These are phyloP conservation scores for Mesochorus sp. DNA, from an alignment of 2,888 invertebrate genomes.

Conservation along the genomic window DNA sequence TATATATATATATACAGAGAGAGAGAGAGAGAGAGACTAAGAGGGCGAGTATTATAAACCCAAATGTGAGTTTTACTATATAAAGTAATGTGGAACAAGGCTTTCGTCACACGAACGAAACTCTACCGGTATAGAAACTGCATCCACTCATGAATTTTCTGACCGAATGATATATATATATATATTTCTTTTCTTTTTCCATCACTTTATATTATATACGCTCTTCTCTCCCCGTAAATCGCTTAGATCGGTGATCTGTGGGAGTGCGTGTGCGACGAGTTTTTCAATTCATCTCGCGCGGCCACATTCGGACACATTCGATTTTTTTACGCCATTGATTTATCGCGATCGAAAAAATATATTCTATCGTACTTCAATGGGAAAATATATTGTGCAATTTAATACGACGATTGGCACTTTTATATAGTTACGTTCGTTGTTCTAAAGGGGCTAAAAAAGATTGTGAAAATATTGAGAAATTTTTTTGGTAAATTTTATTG, in stretches of 20 bases:
- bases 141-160: slow-evolving; percentile 55
- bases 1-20: slow-evolving; percentile 5
- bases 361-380: not conserved
- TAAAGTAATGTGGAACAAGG: slow-evolving; percentile 76
- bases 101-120: slow-evolving; percentile 70
- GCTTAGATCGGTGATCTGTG: slow-evolving; percentile 7
- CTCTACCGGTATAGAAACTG: slow-evolving; percentile 56
- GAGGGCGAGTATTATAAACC: slow-evolving; percentile 34
- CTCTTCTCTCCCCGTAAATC: slow-evolving; percentile 19
- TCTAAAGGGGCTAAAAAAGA: too few relatives aligned
- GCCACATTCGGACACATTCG: not conserved
- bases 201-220: not conserved
- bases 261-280: slow-evolving; percentile 21
- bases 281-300: slow-evolving; percentile 14
- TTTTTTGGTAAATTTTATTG: not conserved
- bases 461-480: not conserved
- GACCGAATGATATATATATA: slow-evolving; percentile 40
- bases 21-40: too few relatives aligned
- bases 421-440: not conserved
- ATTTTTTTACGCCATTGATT: not conserved
- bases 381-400: not conserved
- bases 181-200: slow-evolving; percentile 30
- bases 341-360: not conserved
- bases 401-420: not conserved
- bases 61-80: slow-evolving; percentile 67